phyloP scores from a whole-genome alignment of 2,888 invertebrate species.

The Limnephilus lunatus region DNA sequence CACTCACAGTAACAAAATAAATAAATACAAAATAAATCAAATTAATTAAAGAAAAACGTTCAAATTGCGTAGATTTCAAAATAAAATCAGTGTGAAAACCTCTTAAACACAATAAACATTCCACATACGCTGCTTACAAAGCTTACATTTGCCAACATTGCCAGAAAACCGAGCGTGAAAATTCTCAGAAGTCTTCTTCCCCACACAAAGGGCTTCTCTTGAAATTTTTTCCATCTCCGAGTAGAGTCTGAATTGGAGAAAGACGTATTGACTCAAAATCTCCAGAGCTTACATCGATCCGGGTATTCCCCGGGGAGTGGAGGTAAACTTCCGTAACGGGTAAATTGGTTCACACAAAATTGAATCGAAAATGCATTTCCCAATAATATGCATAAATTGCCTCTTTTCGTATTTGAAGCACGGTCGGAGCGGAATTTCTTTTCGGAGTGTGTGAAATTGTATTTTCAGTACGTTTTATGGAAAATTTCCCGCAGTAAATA shows the following conservation, averaged over 20 bases:
- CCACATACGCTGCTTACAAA: neutral
- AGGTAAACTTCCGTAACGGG: constrained; percentile 33
- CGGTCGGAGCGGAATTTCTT: neutral
- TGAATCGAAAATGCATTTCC: constrained; percentile 62
- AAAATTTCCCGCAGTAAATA: neutral
- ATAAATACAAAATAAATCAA: too few relatives aligned
- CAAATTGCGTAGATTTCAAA: neutral
- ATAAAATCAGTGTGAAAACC: neutral
- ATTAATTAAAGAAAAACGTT: neutral
- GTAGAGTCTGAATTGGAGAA: neutral
- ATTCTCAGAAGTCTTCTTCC: neutral
- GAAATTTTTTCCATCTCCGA: neutral
- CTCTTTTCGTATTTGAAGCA: neutral
- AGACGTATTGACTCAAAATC: neutral
- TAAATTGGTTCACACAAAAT: constrained; percentile 53
- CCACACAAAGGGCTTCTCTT: neutral
- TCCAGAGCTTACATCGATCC: constrained; percentile 15
- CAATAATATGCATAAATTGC: constrained; percentile 24
- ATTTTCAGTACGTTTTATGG: neutral
- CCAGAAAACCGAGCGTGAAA: neutral
- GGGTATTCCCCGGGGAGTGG: neutral
- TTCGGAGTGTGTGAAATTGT: neutral
- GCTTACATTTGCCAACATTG: neutral
- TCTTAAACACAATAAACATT: neutral
- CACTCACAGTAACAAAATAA: too few relatives aligned